Conservation (phyloP, 2,113 vertebrate genomes). For the Aix galericulata region DNA sequence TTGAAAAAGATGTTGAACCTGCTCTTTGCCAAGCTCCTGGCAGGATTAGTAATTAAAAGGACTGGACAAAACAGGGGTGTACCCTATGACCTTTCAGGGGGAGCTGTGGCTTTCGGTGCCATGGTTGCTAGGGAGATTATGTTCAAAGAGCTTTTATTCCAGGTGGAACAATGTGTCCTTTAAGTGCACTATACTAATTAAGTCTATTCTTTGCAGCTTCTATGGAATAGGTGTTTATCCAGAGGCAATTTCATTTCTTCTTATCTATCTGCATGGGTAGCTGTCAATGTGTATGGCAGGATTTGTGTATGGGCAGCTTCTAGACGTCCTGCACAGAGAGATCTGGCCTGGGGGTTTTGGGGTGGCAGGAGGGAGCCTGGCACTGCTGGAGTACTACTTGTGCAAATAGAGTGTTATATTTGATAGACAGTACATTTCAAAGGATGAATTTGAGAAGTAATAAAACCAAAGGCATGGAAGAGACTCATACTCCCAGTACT, state of each 20-base stretch:
- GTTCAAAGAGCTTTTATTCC: constrained; percentile 2
- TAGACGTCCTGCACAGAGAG: background rate
- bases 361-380: background rate
- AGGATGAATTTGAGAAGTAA: background rate
- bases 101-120: background rate
- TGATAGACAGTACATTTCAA: background rate
- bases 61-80: background rate
- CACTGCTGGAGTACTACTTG: background rate
- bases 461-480: background rate
- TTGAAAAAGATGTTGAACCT: background rate
- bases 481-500: background rate
- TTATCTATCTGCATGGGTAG: background rate
- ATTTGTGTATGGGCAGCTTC: background rate
- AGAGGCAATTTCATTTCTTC: background rate
- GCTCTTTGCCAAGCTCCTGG: background rate
- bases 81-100: constrained; percentile 5
- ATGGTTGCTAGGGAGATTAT: constrained; percentile 14
- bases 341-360: background rate
- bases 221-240: background rate
- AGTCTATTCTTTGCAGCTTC: background rate
- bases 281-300: background rate
- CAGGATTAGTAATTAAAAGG: background rate
- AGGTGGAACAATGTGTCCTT: background rate
- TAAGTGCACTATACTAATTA: constrained; percentile 6
- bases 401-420: background rate